These are phyloP conservation scores for Chaetodon auriga DNA, from an alignment of 2,113 vertebrate genomes.

Conservation along the genomic window DNA sequence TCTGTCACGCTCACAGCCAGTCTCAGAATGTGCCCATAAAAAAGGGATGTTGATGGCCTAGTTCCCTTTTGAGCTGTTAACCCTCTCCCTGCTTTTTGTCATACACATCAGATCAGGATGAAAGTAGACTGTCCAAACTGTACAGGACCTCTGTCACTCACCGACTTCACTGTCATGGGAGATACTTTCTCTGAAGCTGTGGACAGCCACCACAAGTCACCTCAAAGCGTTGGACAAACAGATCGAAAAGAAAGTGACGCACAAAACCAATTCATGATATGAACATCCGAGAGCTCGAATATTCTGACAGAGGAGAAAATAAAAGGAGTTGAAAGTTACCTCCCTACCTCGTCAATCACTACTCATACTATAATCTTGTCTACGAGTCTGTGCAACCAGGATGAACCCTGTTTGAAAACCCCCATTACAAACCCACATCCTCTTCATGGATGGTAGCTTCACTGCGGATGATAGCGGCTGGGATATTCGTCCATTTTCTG, in stretches of 20 bases:
- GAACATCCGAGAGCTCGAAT: not conserved
- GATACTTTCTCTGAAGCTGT: not conserved
- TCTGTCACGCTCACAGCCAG: slow-evolving; percentile 37
- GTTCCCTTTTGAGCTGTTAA: slow-evolving; percentile 80
- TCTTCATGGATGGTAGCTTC: slow-evolving; percentile 9
- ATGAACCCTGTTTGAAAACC: slow-evolving; percentile 14
- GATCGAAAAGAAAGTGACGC: not conserved
- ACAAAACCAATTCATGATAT: slow-evolving; percentile 21
- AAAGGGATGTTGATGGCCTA: slow-evolving; percentile 79
- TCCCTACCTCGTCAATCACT: slow-evolving; percentile 25
- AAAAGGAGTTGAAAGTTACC: slow-evolving; percentile 25
- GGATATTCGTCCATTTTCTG: slow-evolving; percentile 18
- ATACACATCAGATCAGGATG: slow-evolving; percentile 9
- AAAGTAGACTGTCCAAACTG: slow-evolving; percentile 16
- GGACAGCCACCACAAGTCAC: not conserved
- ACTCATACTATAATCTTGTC: slow-evolving; percentile 3
- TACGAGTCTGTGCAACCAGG: slow-evolving; percentile 15
- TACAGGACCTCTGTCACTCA: slow-evolving; percentile 5
- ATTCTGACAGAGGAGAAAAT: slow-evolving; percentile 19
- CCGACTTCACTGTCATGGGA: not conserved
- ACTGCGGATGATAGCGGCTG: slow-evolving; percentile 22
- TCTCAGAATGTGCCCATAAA: slow-evolving; percentile 59
- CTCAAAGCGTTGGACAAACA: slow-evolving; percentile 2
- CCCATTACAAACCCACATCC: slow-evolving; percentile 34
- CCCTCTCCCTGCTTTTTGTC: slow-evolving; percentile 52